Evolutionary conservation across 2,888 invertebrate genomes (phyloP), one percentile per base, ranked within the genome.

Genomic region (Apodemia duryi): DNA sequence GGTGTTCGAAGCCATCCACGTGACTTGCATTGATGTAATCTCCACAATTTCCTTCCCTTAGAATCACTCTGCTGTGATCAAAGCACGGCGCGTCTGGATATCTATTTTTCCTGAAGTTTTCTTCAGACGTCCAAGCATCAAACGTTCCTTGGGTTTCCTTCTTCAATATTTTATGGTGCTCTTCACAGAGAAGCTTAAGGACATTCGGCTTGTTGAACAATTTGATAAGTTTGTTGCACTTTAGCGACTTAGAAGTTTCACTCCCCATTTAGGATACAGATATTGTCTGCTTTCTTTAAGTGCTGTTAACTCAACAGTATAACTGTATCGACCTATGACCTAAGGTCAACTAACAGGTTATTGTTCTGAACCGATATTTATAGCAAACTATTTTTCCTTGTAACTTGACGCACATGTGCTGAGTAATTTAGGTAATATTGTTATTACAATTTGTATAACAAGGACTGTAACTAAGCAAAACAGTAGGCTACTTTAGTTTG

Each of bases 31-130:
- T 2, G 54, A 54, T 54, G 54, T 54, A 54, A 28, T 54, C 54
- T 54, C 9, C 54, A 54, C 28, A 54, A 28, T 54, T 54, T 54
- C 28, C 54, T 54, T 54, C 9, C 0, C 54, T 54, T 54, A 54
- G 54, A 54, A 54, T 28, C 54, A 54, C 54, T 54, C 54, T n/a
- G 54, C 54, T 54, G 6, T 6, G 54, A 54, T 54, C 54, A 54
- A 54, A 54, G 54, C 54, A 54, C 54, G 54, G 54, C 54, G 54
- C 54, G 28, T 54, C 5, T 54, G 54, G 54, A n/a, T n/a, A n/a
- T n/a, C n/a, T n/a, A n/a, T n/a, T n/a, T n/a, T n/a, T n/a, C n/a
- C n/a, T n/a, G n/a, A 54, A 0, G 54, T 54, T 54, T 54, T 4
- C 6, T 21, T 54, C 54, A 54, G 54, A 54, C 54, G 2, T 54